These are phyloP conservation scores for Xerus inauris DNA, from an alignment of 2,113 vertebrate genomes.

Conservation along the genomic window DNA sequence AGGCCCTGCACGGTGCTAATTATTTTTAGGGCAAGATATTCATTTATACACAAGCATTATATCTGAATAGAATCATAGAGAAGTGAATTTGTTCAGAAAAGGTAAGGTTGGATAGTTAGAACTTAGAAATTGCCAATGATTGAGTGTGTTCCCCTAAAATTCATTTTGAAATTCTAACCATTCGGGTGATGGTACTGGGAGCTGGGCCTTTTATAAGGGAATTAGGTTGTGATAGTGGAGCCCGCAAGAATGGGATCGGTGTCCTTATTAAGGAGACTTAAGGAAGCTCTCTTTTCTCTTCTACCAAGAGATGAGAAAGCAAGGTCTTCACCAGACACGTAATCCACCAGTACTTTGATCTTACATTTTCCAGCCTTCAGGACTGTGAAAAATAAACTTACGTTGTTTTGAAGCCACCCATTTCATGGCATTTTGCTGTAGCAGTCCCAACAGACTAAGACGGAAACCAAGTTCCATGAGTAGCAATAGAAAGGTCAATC, in stretches of 20 bases:
- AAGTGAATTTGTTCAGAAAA: slow-evolving; percentile 1
- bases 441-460: neutral
- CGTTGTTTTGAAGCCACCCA: neutral
- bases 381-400: neutral
- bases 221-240: neutral
- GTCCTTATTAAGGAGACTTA: neutral
- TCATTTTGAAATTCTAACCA: neutral
- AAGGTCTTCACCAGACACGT: neutral
- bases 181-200: neutral
- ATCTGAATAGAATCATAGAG: slow-evolving; percentile 4
- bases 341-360: neutral
- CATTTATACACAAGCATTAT: neutral
- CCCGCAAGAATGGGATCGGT: neutral
- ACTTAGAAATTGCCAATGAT: neutral
- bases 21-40: neutral
- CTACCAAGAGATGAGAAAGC: neutral
- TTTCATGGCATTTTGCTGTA: neutral
- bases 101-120: neutral
- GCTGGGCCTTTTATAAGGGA: neutral
- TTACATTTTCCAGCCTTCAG: neutral
- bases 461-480: neutral
- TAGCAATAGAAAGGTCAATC: neutral
- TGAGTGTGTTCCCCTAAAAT: neutral
- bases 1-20: neutral
- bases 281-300: neutral